A percentile compares a stretch with the other conserved stretches of the same genome.
Evolutionary conservation across 2,113 vertebrate genomes (phyloP).

Genomic region (Uropsilus gracilis): DNA sequence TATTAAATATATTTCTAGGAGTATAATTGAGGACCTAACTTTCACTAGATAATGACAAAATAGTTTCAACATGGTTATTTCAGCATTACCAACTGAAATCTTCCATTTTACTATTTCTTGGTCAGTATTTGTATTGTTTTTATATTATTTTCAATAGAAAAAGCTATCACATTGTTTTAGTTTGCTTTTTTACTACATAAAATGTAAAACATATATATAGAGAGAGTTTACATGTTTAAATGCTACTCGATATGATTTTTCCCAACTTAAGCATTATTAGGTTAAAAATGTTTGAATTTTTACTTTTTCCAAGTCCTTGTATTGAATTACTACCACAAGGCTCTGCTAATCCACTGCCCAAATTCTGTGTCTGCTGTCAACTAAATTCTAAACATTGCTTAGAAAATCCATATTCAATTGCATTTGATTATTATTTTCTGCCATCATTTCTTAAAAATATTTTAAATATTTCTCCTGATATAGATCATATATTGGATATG

Average conservation of each 20-base stretch:
- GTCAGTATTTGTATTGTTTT: not conserved
- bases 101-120: not conserved
- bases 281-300: not conserved
- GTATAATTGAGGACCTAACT: not conserved
- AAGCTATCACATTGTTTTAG: not conserved
- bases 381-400: not conserved
- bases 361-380: not conserved
- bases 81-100: not conserved
- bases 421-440: not conserved
- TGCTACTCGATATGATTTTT: not conserved
- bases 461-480: not conserved
- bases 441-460: not conserved
- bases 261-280: not conserved
- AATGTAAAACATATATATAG: too few species aligned
- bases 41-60: constrained; percentile 7
- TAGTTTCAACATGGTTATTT: not conserved
- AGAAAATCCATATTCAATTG: too few species aligned
- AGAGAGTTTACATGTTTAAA: too few species aligned
- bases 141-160: not conserved
- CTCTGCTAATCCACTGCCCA: too few species aligned
- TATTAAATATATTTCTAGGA: not conserved
- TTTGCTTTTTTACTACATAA: not conserved
- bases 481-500: too few species aligned
- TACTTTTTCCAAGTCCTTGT: too few species aligned
- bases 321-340: too few species aligned